Base-by-base conservation (phyloP, 2,888 invertebrate genomes). In the Lasioglossum morio region DNA sequence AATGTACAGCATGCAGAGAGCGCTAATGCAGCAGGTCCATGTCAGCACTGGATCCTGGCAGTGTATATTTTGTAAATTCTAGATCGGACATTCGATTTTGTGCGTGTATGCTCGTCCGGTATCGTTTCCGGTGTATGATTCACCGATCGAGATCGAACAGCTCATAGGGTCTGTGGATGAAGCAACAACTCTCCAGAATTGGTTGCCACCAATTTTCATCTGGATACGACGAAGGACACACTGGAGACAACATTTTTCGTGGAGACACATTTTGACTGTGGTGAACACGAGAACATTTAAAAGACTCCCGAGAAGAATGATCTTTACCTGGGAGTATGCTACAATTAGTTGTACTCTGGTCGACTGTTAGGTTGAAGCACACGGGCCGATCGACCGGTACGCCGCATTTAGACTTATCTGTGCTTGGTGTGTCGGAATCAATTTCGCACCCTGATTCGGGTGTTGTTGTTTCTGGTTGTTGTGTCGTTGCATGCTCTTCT, bases 331-430 rank as follows among this genome's bases (percentile, higher is more conserved):
- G 96, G 95, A 95, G 95, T 94, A 95, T 94, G 95, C 95, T 96
- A 96, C 96, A 97, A 95, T 95, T 96, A 94, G 94, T 92, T 92
- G 95, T 93, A 90, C 93, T 94, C 93, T 90, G 92, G 91, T 92
- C 92, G 90, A 93, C 85, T 94, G 93, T 95, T 93, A 96, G 96
- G 92, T 98, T 98, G 79, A 96, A 96, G 93, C 98, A 98, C 88
- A 97, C 96, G 0, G 98, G 97, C 91, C 97, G 96, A 95, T 98
- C 98, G 92, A 97, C 97, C 92, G 97, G 96, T 19, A 97, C 97
- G 23, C 95, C 95, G 92, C 98, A 98, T 83, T 97, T 96, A 0
- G 98, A 97, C 92, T 97, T 97, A 89, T 97, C 96, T 53, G 97
- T 97, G 92, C 98, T 97, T 4, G 97, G 95, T 88, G 94, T 93